Percentiles rank a stretch among this genome's conserved stretches.
Conservation (phyloP, 1,140 invertebrate species). For the Oncopeltus fasciatus region DNA sequence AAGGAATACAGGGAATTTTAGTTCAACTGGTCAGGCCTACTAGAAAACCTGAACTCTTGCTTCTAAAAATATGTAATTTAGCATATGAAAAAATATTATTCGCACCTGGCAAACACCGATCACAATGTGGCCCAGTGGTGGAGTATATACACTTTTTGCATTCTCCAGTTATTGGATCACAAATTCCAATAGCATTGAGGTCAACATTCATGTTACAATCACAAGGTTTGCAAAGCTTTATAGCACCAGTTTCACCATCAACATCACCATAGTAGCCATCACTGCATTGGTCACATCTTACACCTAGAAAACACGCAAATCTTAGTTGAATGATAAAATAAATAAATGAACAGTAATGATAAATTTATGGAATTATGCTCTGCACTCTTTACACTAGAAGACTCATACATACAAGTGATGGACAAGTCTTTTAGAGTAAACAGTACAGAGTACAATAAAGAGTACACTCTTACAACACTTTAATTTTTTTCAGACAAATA, state of each 20-base stretch:
- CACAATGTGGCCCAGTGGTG: constrained; percentile 76
- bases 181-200: constrained; percentile 83
- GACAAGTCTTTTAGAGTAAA: no score
- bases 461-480: no score
- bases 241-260: constrained; percentile 44
- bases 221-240: constrained; percentile 63
- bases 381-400: no score
- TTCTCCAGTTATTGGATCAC: constrained; percentile 80
- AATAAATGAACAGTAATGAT: no score
- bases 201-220: constrained; percentile 94
- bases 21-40: no score
- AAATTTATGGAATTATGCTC: no score
- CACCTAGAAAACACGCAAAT: constrained; percentile 44
- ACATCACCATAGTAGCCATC: constrained; percentile 86
- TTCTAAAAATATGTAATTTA: not conserved
- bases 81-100: constrained; percentile 11
- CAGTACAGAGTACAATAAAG: no score
- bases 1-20: no score
- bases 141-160: constrained; percentile 96
- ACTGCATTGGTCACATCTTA: constrained; percentile 79
- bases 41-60: not conserved
- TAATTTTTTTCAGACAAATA: no score
- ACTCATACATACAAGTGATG: no score
- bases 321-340: no score
- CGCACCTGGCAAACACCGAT: constrained; percentile 80